Evolutionary conservation across 2,797 vertebrate species (phyloP).

Genomic region (Arctocebus calabarensis): DNA sequence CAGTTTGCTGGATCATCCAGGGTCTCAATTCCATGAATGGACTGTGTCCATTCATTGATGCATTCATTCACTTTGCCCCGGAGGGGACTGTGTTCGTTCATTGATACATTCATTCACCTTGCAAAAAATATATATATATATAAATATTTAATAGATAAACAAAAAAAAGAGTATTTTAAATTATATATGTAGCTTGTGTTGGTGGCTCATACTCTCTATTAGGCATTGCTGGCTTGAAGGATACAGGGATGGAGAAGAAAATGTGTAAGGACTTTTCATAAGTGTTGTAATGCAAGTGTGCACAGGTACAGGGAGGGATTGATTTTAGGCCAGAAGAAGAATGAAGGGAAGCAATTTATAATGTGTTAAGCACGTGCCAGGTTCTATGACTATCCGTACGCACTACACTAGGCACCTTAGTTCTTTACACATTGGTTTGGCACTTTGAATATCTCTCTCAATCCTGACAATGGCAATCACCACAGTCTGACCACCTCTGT

Average conservation of each 20-base stretch:
- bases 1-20: neutral
- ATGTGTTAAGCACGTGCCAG: neutral
- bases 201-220: neutral
- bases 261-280: neutral
- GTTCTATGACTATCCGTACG: neutral
- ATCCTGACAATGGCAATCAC: neutral
- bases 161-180: neutral
- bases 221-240: neutral
- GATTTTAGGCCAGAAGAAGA: neutral
- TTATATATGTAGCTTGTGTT: neutral
- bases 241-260: neutral
- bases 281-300: neutral
- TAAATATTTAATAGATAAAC: no score
- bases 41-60: no score
- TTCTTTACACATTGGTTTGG: neutral
- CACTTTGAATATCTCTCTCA: slow-evolving; percentile 38
- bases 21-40: no score
- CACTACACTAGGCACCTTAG: neutral
- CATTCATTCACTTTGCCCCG: no score
- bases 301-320: neutral
- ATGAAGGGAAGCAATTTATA: neutral
- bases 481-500: neutral
- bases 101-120: no score
- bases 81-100: no score
- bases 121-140: no score